Base-by-base conservation (phyloP, 1,140 invertebrate species). In the Drosophila arizonae region DNA sequence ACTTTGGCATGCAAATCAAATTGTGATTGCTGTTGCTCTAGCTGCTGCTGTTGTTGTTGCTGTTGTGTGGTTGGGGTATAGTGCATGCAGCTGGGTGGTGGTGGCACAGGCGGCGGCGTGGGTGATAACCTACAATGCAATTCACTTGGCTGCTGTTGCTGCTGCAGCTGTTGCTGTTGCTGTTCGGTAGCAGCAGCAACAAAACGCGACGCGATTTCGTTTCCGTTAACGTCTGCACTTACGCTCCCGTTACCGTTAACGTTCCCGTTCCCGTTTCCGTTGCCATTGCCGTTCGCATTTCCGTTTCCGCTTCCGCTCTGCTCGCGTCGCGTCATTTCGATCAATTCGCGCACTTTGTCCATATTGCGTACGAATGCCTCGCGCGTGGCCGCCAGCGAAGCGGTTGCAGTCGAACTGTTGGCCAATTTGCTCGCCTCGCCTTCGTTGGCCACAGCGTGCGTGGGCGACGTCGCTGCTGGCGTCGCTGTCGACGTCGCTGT, bases 281-380 rank as follows among this genome's bases (percentile, higher is more conserved):
- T 67, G 41, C 8, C 8, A 21, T 17, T 66, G n/a, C n/a, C 69
- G n/a, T 41, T 54, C 4, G 1, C 70, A 33, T 33, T 46, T 1
- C 8, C 67, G 39, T 41, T 50, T 6, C 10, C 67, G 43, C 28
- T 70, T 15, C 13, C 64, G 45, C 13, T 48, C 36, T 82, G 54
- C 21, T 89, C 85, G 76, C 84, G 82, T 26, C 85, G 85, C 80
- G 85, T 85, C 85, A 89, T 80, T 39, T 88, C 84, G 68, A 88
- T 89, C 62, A 88, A 80, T 63, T 88, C 84, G 77, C 84, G 84
- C 84, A 88, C 80, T 80, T 88, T 88, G 43, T 88, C 84, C 84
- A 88, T 88, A 41, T 76, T 88, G 66, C 81, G 82, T 66, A 87
- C 68, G 64, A 86, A 86, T 67, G 76, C 71, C 79, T 86, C 82